Percentiles rank a stretch among this genome's conserved stretches.
phyloP scores from a whole-genome alignment of 2,888 invertebrate genomes.

The Agonopterix heracliana region DNA sequence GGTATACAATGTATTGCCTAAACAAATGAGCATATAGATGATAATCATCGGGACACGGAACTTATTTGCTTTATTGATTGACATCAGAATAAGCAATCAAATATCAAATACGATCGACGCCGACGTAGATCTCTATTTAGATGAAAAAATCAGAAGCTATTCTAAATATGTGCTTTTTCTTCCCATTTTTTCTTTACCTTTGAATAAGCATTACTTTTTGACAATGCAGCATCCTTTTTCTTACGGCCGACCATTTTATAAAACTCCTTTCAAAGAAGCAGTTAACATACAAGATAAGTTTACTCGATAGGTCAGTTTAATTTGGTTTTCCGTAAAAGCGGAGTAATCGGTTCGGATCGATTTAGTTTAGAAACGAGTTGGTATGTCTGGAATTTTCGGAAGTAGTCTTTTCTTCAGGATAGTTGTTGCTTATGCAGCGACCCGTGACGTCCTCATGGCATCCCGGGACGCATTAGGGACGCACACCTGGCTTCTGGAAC shows the following conservation, averaged over 20 bases:
- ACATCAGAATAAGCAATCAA: too few species aligned
- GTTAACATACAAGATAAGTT: background rate
- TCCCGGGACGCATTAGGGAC: constrained; percentile 6
- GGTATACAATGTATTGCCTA: too few species aligned
- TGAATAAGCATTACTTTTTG: constrained; percentile 41
- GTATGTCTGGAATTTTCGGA: constrained; percentile 50
- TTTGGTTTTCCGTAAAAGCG: constrained; percentile 24
- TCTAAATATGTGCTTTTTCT: too few species aligned
- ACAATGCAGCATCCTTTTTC: constrained; percentile 37
- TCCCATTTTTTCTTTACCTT: constrained; percentile 11
- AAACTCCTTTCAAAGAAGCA: constrained; percentile 13
- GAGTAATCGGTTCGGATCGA: constrained; percentile 44
- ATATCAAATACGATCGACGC: too few species aligned
- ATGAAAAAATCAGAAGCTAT: too few species aligned
- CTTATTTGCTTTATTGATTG: too few species aligned
- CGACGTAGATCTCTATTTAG: too few species aligned
- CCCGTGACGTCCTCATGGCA: constrained; percentile 9
- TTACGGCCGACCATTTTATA: constrained; percentile 21
- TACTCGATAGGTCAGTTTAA: constrained; percentile 13
- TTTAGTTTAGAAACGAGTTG: constrained; percentile 38
- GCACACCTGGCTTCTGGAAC: constrained; percentile 3
- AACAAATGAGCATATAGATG: too few species aligned
- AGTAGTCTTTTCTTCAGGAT: constrained; percentile 26
- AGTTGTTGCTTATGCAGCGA: constrained; percentile 13
- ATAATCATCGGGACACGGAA: too few species aligned